Evolutionary conservation across 2,113 vertebrate genomes (phyloP).

Genomic region (Arothron firmamentum): DNA sequence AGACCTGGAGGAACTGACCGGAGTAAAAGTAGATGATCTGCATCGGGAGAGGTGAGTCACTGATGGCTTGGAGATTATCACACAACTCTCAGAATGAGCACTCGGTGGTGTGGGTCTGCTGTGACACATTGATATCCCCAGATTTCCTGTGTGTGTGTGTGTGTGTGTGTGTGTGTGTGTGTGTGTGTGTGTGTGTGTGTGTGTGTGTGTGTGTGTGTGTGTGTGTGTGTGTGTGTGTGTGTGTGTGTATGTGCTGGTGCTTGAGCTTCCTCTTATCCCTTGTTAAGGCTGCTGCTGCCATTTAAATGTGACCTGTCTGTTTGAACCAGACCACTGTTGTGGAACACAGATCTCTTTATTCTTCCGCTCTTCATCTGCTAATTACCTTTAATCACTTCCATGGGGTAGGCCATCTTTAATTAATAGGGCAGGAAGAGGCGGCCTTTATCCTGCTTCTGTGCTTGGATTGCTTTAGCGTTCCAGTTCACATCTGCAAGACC

Average conservation of each 20-base stretch:
- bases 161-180: not conserved
- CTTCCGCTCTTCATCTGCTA: constrained; percentile 24
- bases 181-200: not conserved
- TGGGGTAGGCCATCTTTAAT: constrained; percentile 22
- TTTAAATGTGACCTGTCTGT: constrained; percentile 16
- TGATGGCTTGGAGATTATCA: constrained; percentile 12
- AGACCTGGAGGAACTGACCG: constrained; percentile 87
- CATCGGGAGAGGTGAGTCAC: constrained; percentile 90
- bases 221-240: not conserved
- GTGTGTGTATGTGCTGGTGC: not conserved
- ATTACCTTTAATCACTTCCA: constrained; percentile 20
- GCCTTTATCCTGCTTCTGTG: not conserved
- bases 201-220: not conserved
- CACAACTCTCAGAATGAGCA: constrained; percentile 1
- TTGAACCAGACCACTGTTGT: constrained; percentile 10
- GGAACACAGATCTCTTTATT: constrained; percentile 22
- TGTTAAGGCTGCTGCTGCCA: constrained; percentile 6
- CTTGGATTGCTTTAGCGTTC: not conserved
- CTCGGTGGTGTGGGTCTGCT: constrained; percentile 4
- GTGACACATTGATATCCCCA: not conserved
- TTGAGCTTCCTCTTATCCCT: not conserved
- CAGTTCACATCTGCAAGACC: not conserved
- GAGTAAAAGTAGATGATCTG: constrained; percentile 86
- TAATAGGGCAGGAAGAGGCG: constrained; percentile 12
- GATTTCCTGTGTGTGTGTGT: not conserved